Evolutionary conservation across 2,113 vertebrate species (phyloP).

Genomic region (Sclerurus mexicanus): DNA sequence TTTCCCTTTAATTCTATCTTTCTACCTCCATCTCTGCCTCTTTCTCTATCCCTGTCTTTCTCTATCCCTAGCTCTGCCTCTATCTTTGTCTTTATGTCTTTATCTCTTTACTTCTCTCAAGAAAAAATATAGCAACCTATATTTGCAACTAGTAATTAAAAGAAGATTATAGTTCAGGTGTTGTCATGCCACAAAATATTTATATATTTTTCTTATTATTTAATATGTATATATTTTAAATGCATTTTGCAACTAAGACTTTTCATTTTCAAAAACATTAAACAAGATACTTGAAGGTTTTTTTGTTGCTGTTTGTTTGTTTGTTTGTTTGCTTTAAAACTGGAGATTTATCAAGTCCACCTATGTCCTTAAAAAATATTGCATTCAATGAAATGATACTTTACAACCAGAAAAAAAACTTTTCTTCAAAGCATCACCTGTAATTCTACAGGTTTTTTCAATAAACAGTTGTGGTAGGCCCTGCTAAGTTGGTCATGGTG

Average conservation of each 20-base stretch:
- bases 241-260: neutral
- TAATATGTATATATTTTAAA: neutral
- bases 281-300: neutral
- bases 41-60: neutral
- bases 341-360: neutral
- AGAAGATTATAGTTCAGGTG: neutral
- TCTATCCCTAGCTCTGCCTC: neutral
- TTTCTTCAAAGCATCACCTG: neutral
- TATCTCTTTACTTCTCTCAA: neutral
- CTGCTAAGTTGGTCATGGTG: rapidly evolving
- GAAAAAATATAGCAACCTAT: neutral
- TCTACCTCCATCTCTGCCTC: neutral
- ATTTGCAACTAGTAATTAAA: neutral
- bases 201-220: neutral
- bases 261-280: neutral
- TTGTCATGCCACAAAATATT: neutral
- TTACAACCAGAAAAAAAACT: neutral
- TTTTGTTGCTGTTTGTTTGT: no score
- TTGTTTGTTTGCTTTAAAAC: neutral
- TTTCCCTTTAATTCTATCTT: neutral
- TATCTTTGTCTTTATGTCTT: neutral
- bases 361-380: neutral
- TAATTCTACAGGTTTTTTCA: neutral
- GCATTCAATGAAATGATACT: rapidly evolving
- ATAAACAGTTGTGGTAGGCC: neutral